phyloP scores from a whole-genome alignment of 64 coral and sea anemone genomes.

The Montipora foliosa region DNA sequence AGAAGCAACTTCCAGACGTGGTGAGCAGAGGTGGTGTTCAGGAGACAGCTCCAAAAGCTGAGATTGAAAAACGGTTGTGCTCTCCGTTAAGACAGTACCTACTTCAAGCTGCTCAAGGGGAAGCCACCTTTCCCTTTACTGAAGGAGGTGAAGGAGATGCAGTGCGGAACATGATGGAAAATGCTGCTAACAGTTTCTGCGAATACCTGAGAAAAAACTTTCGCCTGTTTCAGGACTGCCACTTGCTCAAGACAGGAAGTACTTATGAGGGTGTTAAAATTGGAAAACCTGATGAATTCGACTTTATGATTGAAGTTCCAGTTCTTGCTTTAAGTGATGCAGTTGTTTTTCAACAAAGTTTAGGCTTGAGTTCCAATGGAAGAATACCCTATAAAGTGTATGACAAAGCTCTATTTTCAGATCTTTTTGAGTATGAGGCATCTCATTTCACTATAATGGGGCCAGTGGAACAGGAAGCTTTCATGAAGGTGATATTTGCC shows the following conservation, averaged over 20 bases:
- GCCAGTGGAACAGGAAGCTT: neutral
- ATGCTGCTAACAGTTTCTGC: neutral
- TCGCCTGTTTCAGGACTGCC: neutral
- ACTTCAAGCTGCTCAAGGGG: neutral
- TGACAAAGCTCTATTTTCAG: slow-evolving; percentile 8
- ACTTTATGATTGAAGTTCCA: slow-evolving; percentile 36
- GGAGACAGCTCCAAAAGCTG: neutral
- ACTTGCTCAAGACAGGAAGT: slow-evolving; percentile 21
- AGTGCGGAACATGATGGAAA: slow-evolving; percentile 20
- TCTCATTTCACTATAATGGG: neutral
- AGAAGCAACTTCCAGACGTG: too few relatives aligned
- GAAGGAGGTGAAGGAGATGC: neutral
- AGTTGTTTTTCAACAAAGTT: slow-evolving; percentile 8
- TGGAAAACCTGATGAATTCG: slow-evolving; percentile 35
- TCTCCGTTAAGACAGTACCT: neutral
- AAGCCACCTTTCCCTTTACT: neutral
- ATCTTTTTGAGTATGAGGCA: neutral
- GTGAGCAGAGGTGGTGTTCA: neutral
- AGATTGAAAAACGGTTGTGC: neutral
- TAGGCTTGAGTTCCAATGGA: neutral
- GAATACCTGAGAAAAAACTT: slow-evolving; percentile 15
- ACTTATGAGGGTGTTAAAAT: slow-evolving; percentile 31
- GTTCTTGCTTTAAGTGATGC: neutral
- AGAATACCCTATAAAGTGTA: neutral
- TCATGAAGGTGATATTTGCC: neutral